A percentile compares a stretch with the other conserved stretches of the same genome.
Evolutionary conservation across 2,113 vertebrate species (phyloP).

Genomic region (Otocyon megalotis): DNA sequence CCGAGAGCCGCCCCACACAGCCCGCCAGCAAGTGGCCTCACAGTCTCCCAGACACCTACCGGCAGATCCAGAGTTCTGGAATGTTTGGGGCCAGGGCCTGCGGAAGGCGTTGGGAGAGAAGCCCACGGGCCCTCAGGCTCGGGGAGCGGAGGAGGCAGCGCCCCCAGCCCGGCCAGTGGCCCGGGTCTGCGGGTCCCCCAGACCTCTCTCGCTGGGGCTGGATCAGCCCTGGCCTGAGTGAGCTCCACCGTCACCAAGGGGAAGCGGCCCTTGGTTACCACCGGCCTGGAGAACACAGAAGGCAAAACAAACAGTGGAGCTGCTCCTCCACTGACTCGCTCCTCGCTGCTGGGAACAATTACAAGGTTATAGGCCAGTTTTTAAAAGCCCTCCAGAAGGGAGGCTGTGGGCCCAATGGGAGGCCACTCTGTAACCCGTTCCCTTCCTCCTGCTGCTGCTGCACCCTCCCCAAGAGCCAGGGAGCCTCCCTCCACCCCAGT

Average conservation of each 20-base stretch:
- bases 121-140: neutral
- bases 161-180: neutral
- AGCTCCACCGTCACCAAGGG: conserved; percentile 72
- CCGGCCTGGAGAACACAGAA: conserved; percentile 67
- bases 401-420: neutral
- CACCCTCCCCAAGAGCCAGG: neutral
- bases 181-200: neutral
- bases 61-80: conserved; percentile 42
- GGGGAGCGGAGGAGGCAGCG: neutral
- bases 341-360: conserved; percentile 75
- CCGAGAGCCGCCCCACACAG: neutral
- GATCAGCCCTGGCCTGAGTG: conserved; percentile 55
- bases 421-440: neutral
- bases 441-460: neutral
- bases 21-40: neutral
- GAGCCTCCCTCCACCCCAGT: neutral
- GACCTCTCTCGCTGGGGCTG: neutral
- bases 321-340: neutral
- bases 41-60: conserved; percentile 58
- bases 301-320: conserved; percentile 78
- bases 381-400: conserved; percentile 29
- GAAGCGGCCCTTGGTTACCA: conserved; percentile 82
- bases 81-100: conserved; percentile 45
- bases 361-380: conserved; percentile 50
- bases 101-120: conserved; percentile 20